Conservation (phyloP, 1,140 invertebrate species). For the Bombus waltoni region DNA sequence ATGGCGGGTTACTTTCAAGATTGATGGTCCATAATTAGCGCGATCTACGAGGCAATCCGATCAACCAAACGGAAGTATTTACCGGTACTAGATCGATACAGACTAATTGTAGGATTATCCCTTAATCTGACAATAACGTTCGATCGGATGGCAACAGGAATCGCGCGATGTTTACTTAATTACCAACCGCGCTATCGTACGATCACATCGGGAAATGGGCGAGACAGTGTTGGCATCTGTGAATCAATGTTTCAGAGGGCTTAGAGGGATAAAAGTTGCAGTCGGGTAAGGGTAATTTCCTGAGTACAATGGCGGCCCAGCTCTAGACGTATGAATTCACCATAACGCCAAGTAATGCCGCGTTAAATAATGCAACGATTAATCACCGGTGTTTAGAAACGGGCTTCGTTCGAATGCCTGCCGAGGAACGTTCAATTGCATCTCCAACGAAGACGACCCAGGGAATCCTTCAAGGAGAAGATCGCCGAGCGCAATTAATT, state of each 20-base stretch:
- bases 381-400: background rate
- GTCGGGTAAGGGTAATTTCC: background rate
- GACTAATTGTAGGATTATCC: slow-evolving; percentile 46
- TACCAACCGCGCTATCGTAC: background rate
- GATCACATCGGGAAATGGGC: slow-evolving; percentile 8
- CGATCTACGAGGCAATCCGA: background rate
- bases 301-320: no score
- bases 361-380: slow-evolving; percentile 18
- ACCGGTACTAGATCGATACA: slow-evolving; percentile 26
- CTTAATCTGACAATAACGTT: slow-evolving; percentile 40
- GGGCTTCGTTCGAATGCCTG: background rate
- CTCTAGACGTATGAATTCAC: background rate
- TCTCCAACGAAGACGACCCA: background rate
- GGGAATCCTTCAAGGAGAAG: background rate
- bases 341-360: background rate
- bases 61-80: slow-evolving; percentile 32
- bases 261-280: background rate
- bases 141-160: slow-evolving; percentile 38
- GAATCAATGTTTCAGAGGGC: background rate
- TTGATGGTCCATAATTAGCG: background rate
- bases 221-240: background rate
- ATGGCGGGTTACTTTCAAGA: background rate
- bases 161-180: slow-evolving; percentile 47
- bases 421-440: background rate
- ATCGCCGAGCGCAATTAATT: background rate